Conservation (phyloP, 1,140 invertebrate species). For the Berghia stephanieae region DNA sequence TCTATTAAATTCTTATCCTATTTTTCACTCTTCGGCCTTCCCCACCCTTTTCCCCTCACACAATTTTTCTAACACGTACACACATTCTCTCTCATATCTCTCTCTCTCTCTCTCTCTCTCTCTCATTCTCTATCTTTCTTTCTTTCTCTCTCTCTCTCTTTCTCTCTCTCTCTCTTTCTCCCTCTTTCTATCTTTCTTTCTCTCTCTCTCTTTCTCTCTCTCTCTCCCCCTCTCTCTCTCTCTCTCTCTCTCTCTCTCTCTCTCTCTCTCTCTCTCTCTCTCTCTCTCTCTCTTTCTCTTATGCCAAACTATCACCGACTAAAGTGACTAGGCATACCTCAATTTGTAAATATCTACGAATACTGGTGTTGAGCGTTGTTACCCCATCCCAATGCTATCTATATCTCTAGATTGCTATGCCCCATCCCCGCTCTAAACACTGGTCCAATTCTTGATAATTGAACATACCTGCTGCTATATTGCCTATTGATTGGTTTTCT, state of each 20-base stretch:
- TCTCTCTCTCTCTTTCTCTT: constrained; percentile 25
- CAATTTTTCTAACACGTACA: not conserved
- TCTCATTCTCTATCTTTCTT: not conserved
- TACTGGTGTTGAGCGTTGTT: too few relatives aligned
- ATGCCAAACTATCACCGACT: too few relatives aligned
- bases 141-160: constrained; percentile 5
- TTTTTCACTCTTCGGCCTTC: constrained; percentile 5
- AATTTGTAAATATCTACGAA: too few relatives aligned
- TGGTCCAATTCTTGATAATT: too few relatives aligned
- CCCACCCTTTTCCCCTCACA: not conserved
- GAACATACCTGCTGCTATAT: too few relatives aligned
- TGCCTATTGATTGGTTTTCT: too few relatives aligned
- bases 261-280: constrained; percentile 7
- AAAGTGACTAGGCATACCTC: too few relatives aligned
- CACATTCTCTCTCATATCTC: constrained; percentile 3
- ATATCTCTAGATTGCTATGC: too few relatives aligned
- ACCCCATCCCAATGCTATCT: too few relatives aligned
- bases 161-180: constrained; percentile 14
- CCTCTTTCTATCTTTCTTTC: constrained; percentile 6
- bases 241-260: constrained; percentile 23
- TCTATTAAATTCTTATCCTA: too few relatives aligned
- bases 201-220: constrained; percentile 4
- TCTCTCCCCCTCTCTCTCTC: constrained; percentile 20
- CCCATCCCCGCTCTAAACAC: too few relatives aligned
- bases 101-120: constrained; percentile 17